Conservation (phyloP, 2,113 vertebrate genomes). For the Chelonoidis abingdonii region DNA sequence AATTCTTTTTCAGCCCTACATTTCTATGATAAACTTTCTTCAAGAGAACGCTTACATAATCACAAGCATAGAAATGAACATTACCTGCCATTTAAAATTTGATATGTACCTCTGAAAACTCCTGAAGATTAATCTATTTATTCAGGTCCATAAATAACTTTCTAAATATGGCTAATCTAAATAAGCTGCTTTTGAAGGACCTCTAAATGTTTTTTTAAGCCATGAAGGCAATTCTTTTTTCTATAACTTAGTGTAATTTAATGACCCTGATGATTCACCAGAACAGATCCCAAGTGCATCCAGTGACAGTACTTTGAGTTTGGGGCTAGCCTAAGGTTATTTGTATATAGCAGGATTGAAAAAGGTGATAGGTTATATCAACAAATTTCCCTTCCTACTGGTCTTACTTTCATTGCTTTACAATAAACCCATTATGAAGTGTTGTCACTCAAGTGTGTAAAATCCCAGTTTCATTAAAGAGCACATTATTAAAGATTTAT, state of each 20-base stretch:
- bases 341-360: neutral
- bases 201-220: neutral
- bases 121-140: conserved; percentile 4
- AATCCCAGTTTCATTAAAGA: neutral
- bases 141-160: neutral
- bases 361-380: neutral
- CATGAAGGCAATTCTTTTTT: neutral
- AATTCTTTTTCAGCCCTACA: neutral
- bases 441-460: neutral
- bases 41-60: conserved; percentile 9
- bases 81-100: conserved; percentile 11
- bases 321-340: neutral
- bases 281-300: neutral
- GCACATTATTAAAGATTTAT: rapidly evolving
- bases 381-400: neutral
- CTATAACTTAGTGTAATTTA: neutral
- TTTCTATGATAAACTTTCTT: conserved; percentile 8
- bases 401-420: neutral
- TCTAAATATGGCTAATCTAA: neutral
- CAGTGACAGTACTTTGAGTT: neutral
- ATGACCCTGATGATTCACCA: neutral
- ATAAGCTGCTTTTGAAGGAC: neutral
- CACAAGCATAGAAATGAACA: neutral
- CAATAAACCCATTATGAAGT: neutral
- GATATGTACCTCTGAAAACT: conserved; percentile 18